Conservation (phyloP, 2,113 vertebrate species). For the Peromyscus leucopus region DNA sequence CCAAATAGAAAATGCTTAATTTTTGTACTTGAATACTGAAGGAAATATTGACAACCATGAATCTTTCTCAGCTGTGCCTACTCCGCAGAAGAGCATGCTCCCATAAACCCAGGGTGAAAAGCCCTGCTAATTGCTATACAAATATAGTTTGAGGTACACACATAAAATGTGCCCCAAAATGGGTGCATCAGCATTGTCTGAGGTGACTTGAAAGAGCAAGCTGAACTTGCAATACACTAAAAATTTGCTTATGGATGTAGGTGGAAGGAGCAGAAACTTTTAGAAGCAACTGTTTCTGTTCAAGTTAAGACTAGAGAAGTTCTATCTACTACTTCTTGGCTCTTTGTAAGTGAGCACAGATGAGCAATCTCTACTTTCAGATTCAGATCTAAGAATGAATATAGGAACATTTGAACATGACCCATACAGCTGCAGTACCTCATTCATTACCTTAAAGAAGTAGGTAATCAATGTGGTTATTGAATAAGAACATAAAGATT, state of each 20-base stretch:
- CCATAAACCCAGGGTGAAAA: slow-evolving; percentile 43
- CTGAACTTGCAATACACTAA: not conserved
- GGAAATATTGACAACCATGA: slow-evolving; percentile 53
- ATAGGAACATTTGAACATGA: not conserved
- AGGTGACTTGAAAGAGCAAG: not conserved
- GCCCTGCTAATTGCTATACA: slow-evolving; percentile 36
- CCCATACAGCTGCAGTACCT: not conserved
- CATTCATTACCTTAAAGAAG: not conserved
- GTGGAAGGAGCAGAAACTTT: not conserved
- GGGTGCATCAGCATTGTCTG: not conserved
- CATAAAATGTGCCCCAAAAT: slow-evolving; percentile 19
- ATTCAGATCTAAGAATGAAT: not conserved
- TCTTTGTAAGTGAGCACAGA: not conserved
- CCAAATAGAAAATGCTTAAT: slow-evolving; percentile 49
- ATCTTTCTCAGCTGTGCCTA: slow-evolving; percentile 45
- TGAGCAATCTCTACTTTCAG: not conserved
- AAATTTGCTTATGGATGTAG: not conserved
- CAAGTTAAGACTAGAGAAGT: not conserved
- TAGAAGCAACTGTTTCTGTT: not conserved
- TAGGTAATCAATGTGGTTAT: not conserved
- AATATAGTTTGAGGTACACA: slow-evolving; percentile 32
- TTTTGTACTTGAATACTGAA: slow-evolving; percentile 42
- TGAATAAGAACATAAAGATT: not conserved
- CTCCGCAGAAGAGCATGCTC: slow-evolving; percentile 46
- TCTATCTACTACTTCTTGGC: not conserved